These are phyloP conservation scores for Nyctereutes procyonoides DNA, from an alignment of 2,113 vertebrate species.

Conservation along the genomic window DNA sequence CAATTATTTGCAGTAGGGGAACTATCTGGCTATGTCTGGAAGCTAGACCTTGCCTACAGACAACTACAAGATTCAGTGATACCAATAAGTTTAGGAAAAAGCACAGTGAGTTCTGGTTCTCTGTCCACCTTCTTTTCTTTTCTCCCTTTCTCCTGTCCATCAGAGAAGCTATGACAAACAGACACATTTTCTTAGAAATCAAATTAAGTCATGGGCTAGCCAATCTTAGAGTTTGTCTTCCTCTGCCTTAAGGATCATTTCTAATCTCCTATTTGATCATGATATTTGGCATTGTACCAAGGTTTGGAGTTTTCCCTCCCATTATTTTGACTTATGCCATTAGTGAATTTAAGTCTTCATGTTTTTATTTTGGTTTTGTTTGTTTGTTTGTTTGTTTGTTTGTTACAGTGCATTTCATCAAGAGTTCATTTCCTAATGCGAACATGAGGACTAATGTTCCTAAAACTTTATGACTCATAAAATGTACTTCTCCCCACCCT, in stretches of 20 bases:
- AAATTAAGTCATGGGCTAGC: background rate
- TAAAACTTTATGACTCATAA: constrained; percentile 45
- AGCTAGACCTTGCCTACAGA: background rate
- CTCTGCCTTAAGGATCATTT: background rate
- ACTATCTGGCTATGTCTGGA: background rate
- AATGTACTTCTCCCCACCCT: background rate
- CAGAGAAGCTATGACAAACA: background rate
- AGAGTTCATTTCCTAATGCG: constrained; percentile 42
- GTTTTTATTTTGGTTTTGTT: background rate
- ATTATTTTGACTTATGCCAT: constrained; percentile 20
- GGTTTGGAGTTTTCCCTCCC: background rate
- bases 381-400: background rate
- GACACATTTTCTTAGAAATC: background rate
- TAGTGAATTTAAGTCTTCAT: background rate
- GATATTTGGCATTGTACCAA: background rate
- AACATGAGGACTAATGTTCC: background rate
- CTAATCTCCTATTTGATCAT: background rate
- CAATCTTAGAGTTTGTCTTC: background rate
- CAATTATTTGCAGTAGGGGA: background rate
- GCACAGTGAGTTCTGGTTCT: background rate
- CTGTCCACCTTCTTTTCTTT: background rate
- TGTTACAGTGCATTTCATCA: constrained; percentile 27
- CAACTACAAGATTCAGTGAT: background rate
- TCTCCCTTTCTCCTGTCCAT: background rate
- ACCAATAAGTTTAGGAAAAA: background rate